Conservation (phyloP, 2,113 vertebrate genomes). For the Megaceryle maxima region DNA sequence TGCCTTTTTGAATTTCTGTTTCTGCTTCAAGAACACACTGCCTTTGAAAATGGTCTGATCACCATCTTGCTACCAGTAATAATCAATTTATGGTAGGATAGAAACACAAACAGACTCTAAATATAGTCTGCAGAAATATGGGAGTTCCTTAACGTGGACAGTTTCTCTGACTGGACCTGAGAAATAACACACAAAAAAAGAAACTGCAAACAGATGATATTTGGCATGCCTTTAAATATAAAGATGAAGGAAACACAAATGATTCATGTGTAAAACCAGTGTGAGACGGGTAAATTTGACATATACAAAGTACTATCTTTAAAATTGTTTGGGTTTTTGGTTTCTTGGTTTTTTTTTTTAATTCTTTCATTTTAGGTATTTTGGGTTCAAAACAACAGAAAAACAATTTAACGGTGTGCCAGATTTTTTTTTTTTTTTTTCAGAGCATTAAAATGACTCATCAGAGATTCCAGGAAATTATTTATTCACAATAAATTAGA, state of each 20-base stretch:
- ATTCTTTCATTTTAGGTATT: constrained; percentile 13
- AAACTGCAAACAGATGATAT: neutral
- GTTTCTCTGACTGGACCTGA: neutral
- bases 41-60: constrained; percentile 22
- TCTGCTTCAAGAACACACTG: neutral
- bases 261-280: neutral
- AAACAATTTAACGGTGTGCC: constrained; percentile 14
- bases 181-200: neutral
- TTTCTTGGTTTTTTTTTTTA: neutral
- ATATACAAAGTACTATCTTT: neutral
- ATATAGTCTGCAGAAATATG: neutral
- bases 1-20: constrained; percentile 43
- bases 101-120: constrained; percentile 30
- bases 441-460: constrained; percentile 17
- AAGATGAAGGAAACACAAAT: neutral
- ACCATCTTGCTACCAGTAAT: neutral
- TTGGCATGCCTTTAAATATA: constrained; percentile 24
- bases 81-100: neutral
- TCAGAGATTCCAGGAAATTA: constrained; percentile 56
- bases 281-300: constrained; percentile 3
- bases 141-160: neutral
- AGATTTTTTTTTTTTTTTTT: neutral
- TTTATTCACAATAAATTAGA: constrained; percentile 70
- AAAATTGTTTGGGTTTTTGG: neutral
- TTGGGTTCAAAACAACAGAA: constrained; percentile 32